Conservation (phyloP, 2,888 invertebrate genomes). For the Lacanobia oleracea region DNA sequence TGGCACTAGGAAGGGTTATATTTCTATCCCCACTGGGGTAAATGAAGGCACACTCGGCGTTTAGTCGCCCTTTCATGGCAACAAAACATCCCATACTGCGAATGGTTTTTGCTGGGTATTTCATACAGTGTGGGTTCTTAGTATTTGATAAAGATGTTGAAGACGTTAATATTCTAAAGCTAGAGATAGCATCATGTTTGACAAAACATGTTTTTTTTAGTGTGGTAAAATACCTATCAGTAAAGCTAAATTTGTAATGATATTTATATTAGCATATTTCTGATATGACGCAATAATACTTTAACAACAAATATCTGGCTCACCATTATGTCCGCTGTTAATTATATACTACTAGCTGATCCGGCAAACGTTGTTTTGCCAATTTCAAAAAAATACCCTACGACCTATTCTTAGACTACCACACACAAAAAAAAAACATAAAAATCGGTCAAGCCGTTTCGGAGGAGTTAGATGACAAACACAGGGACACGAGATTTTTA, state of each 20-base stretch:
- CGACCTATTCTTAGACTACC: too few species aligned
- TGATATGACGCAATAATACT: neutral
- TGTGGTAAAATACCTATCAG: neutral
- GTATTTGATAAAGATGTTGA: neutral
- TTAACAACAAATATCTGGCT: neutral
- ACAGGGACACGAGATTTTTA: too few species aligned
- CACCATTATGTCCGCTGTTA: neutral
- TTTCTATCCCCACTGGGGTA: neutral
- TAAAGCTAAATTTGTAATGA: neutral
- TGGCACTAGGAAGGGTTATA: neutral
- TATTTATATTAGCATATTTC: neutral
- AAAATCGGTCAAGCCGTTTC: too few species aligned
- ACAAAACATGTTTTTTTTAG: too few species aligned
- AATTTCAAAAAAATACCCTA: too few species aligned
- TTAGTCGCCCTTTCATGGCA: slow-evolving; percentile 19
- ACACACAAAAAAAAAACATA: too few species aligned
- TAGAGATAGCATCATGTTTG: too few species aligned
- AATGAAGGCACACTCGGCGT: neutral
- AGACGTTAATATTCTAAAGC: too few species aligned
- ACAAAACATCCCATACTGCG: neutral
- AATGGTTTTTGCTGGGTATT: slow-evolving; percentile 3
- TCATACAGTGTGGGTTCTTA: neutral
- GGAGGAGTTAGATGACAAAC: too few species aligned
- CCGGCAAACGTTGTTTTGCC: too few species aligned
- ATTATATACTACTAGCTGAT: neutral